Conservation (phyloP, 2,888 invertebrate genomes). For the Oligia strigilis region DNA sequence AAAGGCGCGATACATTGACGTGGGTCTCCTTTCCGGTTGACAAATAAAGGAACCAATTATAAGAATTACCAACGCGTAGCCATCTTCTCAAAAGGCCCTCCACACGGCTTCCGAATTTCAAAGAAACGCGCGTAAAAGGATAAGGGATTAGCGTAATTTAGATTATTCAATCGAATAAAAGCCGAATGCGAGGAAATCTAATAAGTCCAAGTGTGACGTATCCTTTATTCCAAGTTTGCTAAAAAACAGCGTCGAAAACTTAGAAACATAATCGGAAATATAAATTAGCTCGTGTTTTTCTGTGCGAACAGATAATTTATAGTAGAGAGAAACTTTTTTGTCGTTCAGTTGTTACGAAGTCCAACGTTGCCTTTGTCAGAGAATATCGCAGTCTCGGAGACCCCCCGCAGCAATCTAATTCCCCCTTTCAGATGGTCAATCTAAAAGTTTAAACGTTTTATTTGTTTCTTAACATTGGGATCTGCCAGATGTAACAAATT, state of each 20-base stretch:
- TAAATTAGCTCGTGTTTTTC: conserved; percentile 67
- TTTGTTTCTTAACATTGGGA: conserved; percentile 55
- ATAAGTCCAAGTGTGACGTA: conserved; percentile 65
- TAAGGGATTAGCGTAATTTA: conserved; percentile 84
- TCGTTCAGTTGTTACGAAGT: conserved; percentile 67
- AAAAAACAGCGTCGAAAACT: conserved; percentile 59
- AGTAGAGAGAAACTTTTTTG: conserved; percentile 74
- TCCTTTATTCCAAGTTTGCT: conserved; percentile 47
- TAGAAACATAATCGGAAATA: conserved; percentile 60
- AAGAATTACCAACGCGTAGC: conserved; percentile 80
- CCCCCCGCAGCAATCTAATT: conserved; percentile 85
- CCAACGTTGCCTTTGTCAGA: conserved; percentile 81
- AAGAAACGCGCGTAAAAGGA: conserved; percentile 81
- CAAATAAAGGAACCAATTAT: conserved; percentile 87
- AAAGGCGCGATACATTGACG: conserved; percentile 82
- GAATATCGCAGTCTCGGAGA: conserved; percentile 64
- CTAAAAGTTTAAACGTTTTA: conserved; percentile 66
- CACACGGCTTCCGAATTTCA: conserved; percentile 87
- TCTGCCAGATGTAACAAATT: conserved; percentile 59
- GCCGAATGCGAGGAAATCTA: conserved; percentile 63
- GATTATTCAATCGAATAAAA: conserved; percentile 72
- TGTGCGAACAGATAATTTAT: conserved; percentile 72
- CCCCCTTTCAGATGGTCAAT: conserved; percentile 76
- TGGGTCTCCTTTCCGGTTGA: conserved; percentile 87
- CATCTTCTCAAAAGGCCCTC: conserved; percentile 77